Evolutionary conservation across 2,113 vertebrate genomes (phyloP), one percentile per base, ranked within the genome.

Genomic region (Helogale parvula): DNA sequence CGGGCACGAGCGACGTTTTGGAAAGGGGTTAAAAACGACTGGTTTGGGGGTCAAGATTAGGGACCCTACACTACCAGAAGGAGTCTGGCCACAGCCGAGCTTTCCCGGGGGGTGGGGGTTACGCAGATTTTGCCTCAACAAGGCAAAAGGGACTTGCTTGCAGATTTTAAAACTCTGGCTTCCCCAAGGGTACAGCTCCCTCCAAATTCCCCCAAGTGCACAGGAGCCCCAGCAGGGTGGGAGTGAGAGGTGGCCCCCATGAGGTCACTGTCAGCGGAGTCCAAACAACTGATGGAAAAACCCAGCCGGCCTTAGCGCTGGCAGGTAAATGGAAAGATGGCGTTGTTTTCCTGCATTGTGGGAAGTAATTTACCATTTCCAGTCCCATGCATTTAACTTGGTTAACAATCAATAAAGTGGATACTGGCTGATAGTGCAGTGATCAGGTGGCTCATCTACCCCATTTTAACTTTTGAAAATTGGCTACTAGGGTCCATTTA

Each of bases 241-340:
- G 5, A 8, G 50, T 41, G 45, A 87, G 79, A 83, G 76, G 45
- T 29, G 14, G 88, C 41, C 31, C 90, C 60, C 86, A 11, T 12
- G 9, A 83, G 38, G 82, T 23, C 77, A 69, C 27, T 12, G 10
- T 60, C 72, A 13, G 54, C 69, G 76, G 35, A 57, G 65, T 19
- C 69, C 72, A 19, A 33, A 84, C 31, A 72, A 88, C 52, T 54
- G n/a, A 77, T 85, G 76, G 77, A 29, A 54, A 57, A 16, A 16
- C 7, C 41, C 52, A 83, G 35, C 45, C n/a, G 13, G 57, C 65
- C 63, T 74, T 45, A 77, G 41, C 60, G 1, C 50, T 68, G 76
- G 54, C 71, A 94, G 94, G 92, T 96, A 74, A 57, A 74, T 11
- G 93, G 88, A 88, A 97, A 95, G 80, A 90, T 54, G 88, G 77